Evolutionary conservation across 2,797 vertebrate species (phyloP), one percentile per base, ranked within the genome.

Genomic region (Phataginus tetradactyla): DNA sequence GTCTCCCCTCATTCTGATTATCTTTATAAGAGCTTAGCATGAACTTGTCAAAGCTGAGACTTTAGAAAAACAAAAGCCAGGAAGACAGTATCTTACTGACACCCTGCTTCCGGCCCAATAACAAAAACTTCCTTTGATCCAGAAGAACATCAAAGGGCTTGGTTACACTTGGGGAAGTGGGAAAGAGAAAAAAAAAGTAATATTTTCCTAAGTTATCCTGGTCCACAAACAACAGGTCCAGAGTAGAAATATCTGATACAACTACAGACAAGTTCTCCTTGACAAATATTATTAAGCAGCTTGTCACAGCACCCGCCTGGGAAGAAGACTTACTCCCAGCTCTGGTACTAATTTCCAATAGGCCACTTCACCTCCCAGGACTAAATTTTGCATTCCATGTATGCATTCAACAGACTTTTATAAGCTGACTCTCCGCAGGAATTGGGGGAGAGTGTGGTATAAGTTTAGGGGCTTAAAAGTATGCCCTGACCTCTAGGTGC

Each of bases 61-160:
- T 59, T 97, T 83, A 89, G 84, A 57, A 83, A 95, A 96, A 96
- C 42, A 93, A 80, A 96, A 96, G 74, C n/a, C 80, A 74, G 80
- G 51, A 90, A 95, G 57, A 95, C 42, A 84, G 91, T 91, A 10
- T 89, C n/a, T 95, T 42, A 88, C 69, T 71, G 61, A 93, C 51
- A 88, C 71, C 90, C 92, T 90, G 83, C 78, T 96, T 93, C 87
- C 6, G 7, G 29, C 15, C 3, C 59, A 91, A 42, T 79, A 45
- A 95, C 23, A 93, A 71, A 80, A 66, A 32, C 63, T 68, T 72
- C 71, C 49, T 86, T 49, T 64, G 63, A 39, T 29, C 63, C 23
- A 49, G 78, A 81, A 51, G 27, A 96, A 37, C n/a, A 72, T 55
- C 74, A 64, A 71, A 90, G 59, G 37, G 14, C 25, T 68, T 72